Evolutionary conservation across 1,140 invertebrate genomes (phyloP).

Genomic region (Pseudomyrmex cubaensis): DNA sequence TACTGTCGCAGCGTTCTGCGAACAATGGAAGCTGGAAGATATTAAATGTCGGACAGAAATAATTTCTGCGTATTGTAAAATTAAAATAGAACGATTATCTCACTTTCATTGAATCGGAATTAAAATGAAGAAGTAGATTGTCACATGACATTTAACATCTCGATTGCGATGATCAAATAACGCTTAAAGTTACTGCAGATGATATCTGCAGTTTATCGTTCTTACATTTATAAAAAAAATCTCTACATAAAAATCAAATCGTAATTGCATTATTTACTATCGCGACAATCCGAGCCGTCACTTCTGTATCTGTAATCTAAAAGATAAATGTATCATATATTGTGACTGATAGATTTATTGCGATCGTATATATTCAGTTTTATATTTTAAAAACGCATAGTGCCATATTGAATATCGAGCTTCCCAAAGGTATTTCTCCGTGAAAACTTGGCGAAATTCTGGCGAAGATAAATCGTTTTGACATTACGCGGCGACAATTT

Average conservation of each 20-base stretch:
- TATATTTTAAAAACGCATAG: not conserved
- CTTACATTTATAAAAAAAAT: not conserved
- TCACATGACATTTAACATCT: conserved; percentile 53
- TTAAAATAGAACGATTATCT: not conserved
- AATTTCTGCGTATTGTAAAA: conserved; percentile 18
- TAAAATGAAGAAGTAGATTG: not conserved
- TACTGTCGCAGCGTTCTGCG: not conserved
- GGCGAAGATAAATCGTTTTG: conserved; percentile 33
- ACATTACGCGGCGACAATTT: conserved; percentile 33
- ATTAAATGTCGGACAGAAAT: not conserved
- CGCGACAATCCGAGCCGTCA: conserved; percentile 2
- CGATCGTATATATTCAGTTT: not conserved
- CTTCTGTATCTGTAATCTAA: conserved; percentile 8
- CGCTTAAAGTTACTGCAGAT: not conserved
- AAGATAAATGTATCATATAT: not conserved
- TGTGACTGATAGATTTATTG: conserved; percentile 14
- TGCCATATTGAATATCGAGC: not conserved
- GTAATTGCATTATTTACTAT: conserved; percentile 7
- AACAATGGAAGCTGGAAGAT: not conserved
- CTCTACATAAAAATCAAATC: not conserved
- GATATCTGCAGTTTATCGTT: not conserved
- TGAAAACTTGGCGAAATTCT: conserved; percentile 24
- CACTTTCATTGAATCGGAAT: not conserved
- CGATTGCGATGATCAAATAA: not conserved
- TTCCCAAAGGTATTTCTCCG: not conserved